Evolutionary conservation across 2,113 vertebrate species (phyloP), one percentile per base, ranked within the genome.

Genomic region (Solea senegalensis): DNA sequence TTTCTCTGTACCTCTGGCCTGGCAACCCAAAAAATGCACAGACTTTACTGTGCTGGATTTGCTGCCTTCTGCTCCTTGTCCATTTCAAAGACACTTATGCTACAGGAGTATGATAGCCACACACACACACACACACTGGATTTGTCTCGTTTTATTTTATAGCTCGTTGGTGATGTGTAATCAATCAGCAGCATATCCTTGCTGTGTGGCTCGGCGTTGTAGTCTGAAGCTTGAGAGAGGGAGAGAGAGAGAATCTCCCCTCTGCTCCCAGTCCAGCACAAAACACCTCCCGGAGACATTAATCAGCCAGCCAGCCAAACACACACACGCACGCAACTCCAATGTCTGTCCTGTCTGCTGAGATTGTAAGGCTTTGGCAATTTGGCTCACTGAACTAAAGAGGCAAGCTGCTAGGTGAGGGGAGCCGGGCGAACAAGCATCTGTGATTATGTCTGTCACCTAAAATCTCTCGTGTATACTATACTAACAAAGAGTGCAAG

Each of bases 331-430:
- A 65, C 56, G 55, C 41, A 56, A 51, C 69, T 76, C 61, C 55
- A 65, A 78, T 86, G 76, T 85, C 79, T 80, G 79, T 81, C 81
- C 75, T 74, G 67, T 88, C 82, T 79, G 68, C 64, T 83, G 74
- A 79, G 86, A 85, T 82, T 85, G 74, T 84, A 85, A 76, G 78
- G 84, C 76, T 86, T 86, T 84, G 81, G 86, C 68, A 78, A 90
- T 85, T 88, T 89, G 88, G 87, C 91, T 86, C 76, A 79, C 57
- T 72, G 41, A 85, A 86, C 78, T 69, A 84, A 80, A 84, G 74
- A 83, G 83, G 56, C 85, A 91, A 89, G 89, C 87, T 90, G 91
- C 85, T 89, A 86, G 87, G 88, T 87, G 83, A 91, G 76, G 79
- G 78, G 63, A 86, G 78, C 60, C 78, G 89, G 78, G 81, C 60